These are phyloP conservation scores for Tinamus guttatus DNA, from an alignment of 2,113 vertebrate species.

Conservation along the genomic window DNA sequence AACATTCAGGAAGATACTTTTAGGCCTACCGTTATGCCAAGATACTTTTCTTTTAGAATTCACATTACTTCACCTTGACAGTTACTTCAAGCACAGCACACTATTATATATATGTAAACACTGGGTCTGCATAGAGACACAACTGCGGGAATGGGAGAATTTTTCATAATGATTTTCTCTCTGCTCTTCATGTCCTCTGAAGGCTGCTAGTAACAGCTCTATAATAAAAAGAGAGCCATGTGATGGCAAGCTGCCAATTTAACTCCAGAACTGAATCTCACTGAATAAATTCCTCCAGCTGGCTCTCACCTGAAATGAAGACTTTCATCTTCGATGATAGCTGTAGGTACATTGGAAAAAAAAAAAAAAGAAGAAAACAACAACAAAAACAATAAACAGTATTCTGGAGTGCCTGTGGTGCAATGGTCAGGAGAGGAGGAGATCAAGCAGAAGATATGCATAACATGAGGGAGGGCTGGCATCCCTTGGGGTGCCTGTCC, in stretches of 20 bases:
- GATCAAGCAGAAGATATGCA: not conserved
- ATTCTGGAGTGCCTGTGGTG: not conserved
- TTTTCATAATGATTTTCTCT: not conserved
- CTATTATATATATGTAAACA: not conserved
- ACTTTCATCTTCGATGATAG: not conserved
- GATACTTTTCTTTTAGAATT: not conserved
- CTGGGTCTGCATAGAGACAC: rapidly evolving
- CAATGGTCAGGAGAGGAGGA: rapidly evolving
- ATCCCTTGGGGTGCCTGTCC: not conserved
- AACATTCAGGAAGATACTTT: not conserved
- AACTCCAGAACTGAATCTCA: not conserved
- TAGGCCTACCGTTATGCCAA: not conserved
- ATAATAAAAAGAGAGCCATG: rapidly evolving
- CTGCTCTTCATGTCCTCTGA: not conserved
- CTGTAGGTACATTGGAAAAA: not conserved
- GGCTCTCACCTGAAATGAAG: not conserved
- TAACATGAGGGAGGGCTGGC: not conserved
- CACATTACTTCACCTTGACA: not conserved
- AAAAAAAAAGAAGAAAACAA: not conserved
- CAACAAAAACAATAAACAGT: too few relatives aligned
- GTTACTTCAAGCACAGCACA: not conserved
- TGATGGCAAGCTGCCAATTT: rapidly evolving
- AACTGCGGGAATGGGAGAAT: rapidly evolving
- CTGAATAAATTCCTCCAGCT: not conserved
- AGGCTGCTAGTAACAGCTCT: not conserved